Base-by-base conservation (phyloP, 2,888 invertebrate species). In the Napeogenes inachia region DNA sequence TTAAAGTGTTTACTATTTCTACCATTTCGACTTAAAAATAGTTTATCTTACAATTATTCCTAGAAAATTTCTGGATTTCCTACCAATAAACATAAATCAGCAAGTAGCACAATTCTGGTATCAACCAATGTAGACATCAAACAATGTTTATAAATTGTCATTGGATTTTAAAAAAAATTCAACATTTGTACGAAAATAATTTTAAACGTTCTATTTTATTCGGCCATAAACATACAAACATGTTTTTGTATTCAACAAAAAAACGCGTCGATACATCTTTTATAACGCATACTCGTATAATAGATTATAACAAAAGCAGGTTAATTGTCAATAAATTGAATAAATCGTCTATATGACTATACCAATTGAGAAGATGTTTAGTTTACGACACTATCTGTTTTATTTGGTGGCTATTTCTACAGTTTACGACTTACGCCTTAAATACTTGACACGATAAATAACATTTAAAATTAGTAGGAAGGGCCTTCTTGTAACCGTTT, bases 261-360 rank as follows among this genome's bases (percentile, higher is more conserved):
- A 30, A 30, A 30, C 30, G 50, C 21, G 42, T 42, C 42, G 42
- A 42, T 42, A 42, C 12, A 50, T 30, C 45, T 56, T 56, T 56
- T 53, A 63, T 47, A 56, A 35, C 35, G 59, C 13, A 12, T 54
- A 21, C 21, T 21, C 21, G 21, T 21, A 8, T 47, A 42, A 57
- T 30, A 54, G 47, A 60, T 56, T 54, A 47, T 30, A 55, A 63
- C 42, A 45, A 56, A 46, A 63, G 47, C 54, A 57, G 54, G 57
- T 54, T 54, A 35, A 60, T 57, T 54, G 54, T 54, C 13, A n/a
- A 60, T 45, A 54, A 60, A 60, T 54, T 54, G 54, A 13, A 46
- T 13, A 59, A 53, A 59, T 53, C 32, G 59, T 45, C 54, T 13
- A 45, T n/a, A 30, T 13, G 21, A 54, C 32, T 45, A 35, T 45